These are phyloP conservation scores for Seladonia tumulorum DNA, from an alignment of 2,888 invertebrate species.

Conservation along the genomic window DNA sequence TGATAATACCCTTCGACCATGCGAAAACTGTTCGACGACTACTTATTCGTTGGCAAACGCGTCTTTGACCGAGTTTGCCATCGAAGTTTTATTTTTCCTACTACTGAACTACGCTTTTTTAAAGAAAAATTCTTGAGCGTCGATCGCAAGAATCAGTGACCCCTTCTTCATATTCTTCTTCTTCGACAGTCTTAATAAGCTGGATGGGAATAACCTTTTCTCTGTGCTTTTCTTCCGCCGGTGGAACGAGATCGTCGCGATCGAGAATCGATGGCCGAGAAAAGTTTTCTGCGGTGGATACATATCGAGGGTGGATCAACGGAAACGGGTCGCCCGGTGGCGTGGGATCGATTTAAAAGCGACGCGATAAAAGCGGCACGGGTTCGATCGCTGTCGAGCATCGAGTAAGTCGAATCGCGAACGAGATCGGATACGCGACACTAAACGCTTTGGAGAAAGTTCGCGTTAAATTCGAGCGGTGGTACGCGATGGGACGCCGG, in stretches of 20 bases:
- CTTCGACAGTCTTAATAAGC: not conserved
- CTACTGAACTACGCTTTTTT: no score
- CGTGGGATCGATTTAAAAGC: slow-evolving; percentile 15
- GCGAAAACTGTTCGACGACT: not conserved
- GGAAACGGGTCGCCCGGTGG: not conserved
- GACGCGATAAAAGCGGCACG: slow-evolving; percentile 1
- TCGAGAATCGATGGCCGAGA: not conserved
- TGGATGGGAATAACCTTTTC: no score
- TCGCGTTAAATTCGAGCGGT: slow-evolving; percentile 47
- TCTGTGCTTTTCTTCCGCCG: not conserved
- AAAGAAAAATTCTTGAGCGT: no score
- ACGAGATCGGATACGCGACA: slow-evolving; percentile 31
- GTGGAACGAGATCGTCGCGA: not conserved
- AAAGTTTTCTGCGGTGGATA: not conserved
- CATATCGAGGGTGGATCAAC: not conserved
- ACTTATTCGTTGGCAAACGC: not conserved
- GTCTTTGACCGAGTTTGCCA: not conserved
- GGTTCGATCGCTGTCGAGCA: slow-evolving; percentile 11
- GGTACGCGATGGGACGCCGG: slow-evolving; percentile 14
- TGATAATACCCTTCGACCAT: not conserved
- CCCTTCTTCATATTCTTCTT: not conserved
- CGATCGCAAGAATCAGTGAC: no score
- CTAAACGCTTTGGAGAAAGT: slow-evolving; percentile 50
- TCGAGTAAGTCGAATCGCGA: slow-evolving; percentile 28
- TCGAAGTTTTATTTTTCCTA: no score